Percentiles rank a stretch among this genome's conserved stretches.
phyloP scores from a whole-genome alignment of 2,888 invertebrate genomes.

The Eristalis intricaria region DNA sequence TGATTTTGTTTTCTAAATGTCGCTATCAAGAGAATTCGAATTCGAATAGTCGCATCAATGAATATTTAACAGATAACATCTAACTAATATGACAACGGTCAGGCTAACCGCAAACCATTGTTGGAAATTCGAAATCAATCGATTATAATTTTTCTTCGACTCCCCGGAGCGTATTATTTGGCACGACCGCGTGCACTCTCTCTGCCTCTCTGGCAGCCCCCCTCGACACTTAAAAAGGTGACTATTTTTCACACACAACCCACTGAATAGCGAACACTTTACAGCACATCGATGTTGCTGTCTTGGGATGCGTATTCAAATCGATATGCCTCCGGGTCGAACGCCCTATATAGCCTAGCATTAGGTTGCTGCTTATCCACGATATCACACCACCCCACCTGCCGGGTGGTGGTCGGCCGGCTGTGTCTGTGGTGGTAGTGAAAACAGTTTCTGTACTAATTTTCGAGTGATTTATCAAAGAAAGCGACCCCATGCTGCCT shows the following conservation, averaged over 20 bases:
- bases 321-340: conserved; percentile 13
- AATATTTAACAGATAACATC: conserved; percentile 60
- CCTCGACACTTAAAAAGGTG: background rate
- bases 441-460: conserved; percentile 50
- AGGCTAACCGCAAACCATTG: conserved; percentile 45
- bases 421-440: background rate
- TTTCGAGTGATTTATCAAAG: conserved; percentile 52
- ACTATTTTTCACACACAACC: conserved; percentile 31
- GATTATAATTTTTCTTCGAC: conserved; percentile 52
- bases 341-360: conserved; percentile 49
- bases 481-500: conserved; percentile 39
- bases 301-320: background rate
- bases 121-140: conserved; percentile 50
- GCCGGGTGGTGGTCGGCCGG: background rate
- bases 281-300: conserved; percentile 27
- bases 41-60: conserved; percentile 21
- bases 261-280: conserved; percentile 47
- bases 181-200: conserved; percentile 29
- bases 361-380: conserved; percentile 1
- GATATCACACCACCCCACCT: background rate
- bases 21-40: conserved; percentile 42
- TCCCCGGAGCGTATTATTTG: conserved; percentile 49
- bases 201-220: background rate
- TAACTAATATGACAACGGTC: conserved; percentile 54
- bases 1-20: conserved; percentile 53